Percentiles rank a stretch among this genome's conserved stretches.
phyloP scores from a whole-genome alignment of 2,888 invertebrate genomes.

The Aelia acuminata region DNA sequence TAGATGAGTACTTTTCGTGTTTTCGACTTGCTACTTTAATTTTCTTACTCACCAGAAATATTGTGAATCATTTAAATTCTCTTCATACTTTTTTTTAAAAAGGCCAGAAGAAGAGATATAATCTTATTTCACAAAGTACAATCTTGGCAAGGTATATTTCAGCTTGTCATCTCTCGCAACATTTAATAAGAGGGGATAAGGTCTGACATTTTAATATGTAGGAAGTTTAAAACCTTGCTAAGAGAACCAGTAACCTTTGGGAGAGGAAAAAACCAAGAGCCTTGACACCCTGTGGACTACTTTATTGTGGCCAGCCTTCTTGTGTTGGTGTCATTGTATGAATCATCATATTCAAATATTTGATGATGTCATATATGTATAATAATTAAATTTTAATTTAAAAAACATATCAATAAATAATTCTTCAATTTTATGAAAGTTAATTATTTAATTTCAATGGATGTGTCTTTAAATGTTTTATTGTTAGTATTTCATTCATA shows the following conservation, averaged over 20 bases:
- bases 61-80: background rate
- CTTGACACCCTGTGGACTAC: background rate
- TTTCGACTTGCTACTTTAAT: background rate
- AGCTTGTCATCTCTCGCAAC: background rate
- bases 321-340: background rate
- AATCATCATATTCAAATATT: too few species aligned
- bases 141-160: background rate
- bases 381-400: too few species aligned
- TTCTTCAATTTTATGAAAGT: too few species aligned
- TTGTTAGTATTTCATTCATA: too few species aligned
- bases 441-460: too few species aligned
- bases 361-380: too few species aligned
- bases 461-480: too few species aligned
- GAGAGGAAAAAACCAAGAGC: background rate
- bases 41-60: background rate
- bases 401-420: too few species aligned
- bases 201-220: conserved; percentile 16
- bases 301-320: background rate
- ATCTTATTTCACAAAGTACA: background rate
- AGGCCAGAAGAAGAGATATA: background rate
- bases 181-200: background rate
- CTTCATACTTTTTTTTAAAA: background rate
- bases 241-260: conserved; percentile 24
- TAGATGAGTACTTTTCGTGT: too few species aligned
- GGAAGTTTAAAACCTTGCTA: conserved; percentile 20